Conservation (phyloP, 1,140 invertebrate species). For the Drosophila lini region DNA sequence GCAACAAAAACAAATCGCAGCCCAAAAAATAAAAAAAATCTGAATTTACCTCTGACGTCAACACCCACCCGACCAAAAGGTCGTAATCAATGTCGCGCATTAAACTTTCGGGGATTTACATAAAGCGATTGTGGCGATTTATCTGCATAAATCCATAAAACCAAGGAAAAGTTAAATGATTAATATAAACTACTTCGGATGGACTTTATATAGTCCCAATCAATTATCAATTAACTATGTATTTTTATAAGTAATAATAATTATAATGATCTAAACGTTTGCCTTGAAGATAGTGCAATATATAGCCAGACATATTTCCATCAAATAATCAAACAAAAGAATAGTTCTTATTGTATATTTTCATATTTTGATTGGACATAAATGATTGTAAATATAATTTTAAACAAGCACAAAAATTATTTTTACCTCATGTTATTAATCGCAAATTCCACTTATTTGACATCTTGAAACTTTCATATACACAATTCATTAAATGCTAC, state of each 20-base stretch:
- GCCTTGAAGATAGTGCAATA: too few species aligned
- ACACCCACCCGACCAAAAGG: conserved; percentile 55
- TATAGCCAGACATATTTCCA: too few species aligned
- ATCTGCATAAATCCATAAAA: not conserved
- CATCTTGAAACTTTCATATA: too few species aligned
- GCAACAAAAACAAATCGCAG: conserved; percentile 47
- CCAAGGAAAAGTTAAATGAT: not conserved
- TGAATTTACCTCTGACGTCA: conserved; percentile 74
- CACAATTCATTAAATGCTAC: too few species aligned
- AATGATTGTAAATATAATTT: too few species aligned
- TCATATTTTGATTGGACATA: too few species aligned
- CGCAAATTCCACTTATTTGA: too few species aligned
- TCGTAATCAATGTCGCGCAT: conserved; percentile 25
- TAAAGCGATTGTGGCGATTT: not conserved
- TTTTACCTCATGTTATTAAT: too few species aligned
- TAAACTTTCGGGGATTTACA: not conserved
- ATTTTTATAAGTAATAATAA: not conserved
- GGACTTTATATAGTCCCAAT: not conserved
- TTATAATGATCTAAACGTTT: not conserved
- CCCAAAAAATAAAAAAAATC: conserved; percentile 33
- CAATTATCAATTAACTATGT: not conserved
- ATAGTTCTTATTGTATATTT: too few species aligned
- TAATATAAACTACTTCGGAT: not conserved
- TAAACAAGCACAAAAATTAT: too few species aligned
- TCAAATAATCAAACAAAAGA: too few species aligned